These are phyloP conservation scores for Diorhabda carinulata DNA, from an alignment of 1,140 invertebrate species.

Conservation along the genomic window DNA sequence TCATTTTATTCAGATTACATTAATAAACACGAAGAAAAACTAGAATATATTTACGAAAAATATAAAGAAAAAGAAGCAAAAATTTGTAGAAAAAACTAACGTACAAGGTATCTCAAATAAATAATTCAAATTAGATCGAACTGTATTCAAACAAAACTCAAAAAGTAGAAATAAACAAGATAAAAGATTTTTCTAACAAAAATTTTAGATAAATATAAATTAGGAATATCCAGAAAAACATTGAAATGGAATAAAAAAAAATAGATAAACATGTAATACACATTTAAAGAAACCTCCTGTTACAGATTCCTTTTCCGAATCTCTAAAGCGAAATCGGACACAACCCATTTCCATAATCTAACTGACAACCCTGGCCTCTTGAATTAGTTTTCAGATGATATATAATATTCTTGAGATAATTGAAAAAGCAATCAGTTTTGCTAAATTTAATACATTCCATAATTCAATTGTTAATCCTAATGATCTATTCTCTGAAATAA, in stretches of 20 bases:
- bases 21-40: not conserved
- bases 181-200: not conserved
- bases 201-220: conserved; percentile 12
- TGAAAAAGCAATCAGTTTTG: too few relatives aligned
- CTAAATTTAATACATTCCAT: too few relatives aligned
- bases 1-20: not conserved
- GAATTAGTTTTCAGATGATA: conserved; percentile 16
- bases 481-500: too few relatives aligned
- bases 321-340: not conserved
- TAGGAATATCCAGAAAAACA: conserved; percentile 8
- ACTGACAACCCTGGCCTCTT: conserved; percentile 25
- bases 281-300: conserved; percentile 2
- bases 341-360: conserved; percentile 10
- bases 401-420: conserved; percentile 15
- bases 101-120: not conserved
- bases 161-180: conserved; percentile 7
- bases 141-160: not conserved
- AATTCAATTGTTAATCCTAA: too few relatives aligned
- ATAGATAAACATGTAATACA: conserved; percentile 7
- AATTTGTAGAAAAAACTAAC: conserved; percentile 5
- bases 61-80: conserved; percentile 5
- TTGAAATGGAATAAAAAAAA: not conserved
- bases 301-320: not conserved
- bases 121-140: conserved; percentile 12
- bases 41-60: not conserved